phyloP scores from a whole-genome alignment of 1,140 invertebrate species.

The Samia ricini region DNA sequence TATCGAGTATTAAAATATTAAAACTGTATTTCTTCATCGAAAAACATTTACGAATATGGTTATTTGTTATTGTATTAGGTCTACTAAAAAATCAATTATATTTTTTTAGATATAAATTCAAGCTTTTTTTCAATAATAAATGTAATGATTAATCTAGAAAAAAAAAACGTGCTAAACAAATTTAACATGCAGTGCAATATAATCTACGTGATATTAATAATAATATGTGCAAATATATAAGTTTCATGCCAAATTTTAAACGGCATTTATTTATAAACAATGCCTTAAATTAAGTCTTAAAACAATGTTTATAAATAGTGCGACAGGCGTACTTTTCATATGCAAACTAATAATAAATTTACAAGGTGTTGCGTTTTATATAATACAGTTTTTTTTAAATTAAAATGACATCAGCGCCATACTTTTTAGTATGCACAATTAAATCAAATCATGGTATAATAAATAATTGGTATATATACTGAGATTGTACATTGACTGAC shows the following conservation, averaged over 20 bases:
- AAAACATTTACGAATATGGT: not conserved
- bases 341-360: not conserved
- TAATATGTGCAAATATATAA: conserved; percentile 15
- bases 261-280: not conserved
- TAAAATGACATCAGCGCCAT: not conserved
- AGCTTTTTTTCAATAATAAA: not conserved
- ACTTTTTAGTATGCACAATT: too few species aligned
- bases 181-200: conserved; percentile 31
- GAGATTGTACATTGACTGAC: too few species aligned
- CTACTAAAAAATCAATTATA: not conserved
- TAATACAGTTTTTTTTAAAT: not conserved
- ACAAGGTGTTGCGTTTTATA: too few species aligned
- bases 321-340: not conserved
- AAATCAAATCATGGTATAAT: too few species aligned
- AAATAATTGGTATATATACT: too few species aligned
- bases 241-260: conserved; percentile 23
- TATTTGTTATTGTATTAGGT: not conserved
- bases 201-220: conserved; percentile 18
- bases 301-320: conserved; percentile 2
- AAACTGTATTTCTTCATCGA: not conserved
- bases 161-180: conserved; percentile 13
- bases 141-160: conserved; percentile 6
- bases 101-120: not conserved
- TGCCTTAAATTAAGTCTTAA: not conserved
- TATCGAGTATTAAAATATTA: conserved; percentile 11